Conservation (phyloP, 2,888 invertebrate genomes). For the Clivina fossor region DNA sequence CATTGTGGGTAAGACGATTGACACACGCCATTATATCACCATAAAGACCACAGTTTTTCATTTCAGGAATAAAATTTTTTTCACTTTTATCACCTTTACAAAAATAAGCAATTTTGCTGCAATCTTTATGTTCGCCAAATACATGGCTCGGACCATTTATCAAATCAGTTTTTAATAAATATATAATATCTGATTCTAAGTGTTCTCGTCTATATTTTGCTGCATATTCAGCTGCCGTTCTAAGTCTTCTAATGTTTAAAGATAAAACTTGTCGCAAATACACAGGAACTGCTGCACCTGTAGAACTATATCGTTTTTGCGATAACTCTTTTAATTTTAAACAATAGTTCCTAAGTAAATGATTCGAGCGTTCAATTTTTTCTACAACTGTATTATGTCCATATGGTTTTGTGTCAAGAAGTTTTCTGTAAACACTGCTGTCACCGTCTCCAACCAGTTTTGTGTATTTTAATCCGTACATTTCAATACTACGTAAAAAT, state of each 20-base stretch:
- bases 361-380: conserved; percentile 3
- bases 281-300: neutral
- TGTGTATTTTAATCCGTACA: conserved; percentile 4
- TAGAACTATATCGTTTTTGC: neutral
- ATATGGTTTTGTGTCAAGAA: conserved; percentile 1
- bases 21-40: too few species aligned
- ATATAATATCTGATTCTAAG: too few species aligned
- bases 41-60: too few species aligned
- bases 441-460: conserved; percentile 1
- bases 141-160: neutral
- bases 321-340: neutral
- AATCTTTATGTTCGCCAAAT: neutral
- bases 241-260: neutral
- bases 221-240: neutral
- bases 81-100: neutral
- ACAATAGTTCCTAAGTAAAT: conserved; percentile 4
- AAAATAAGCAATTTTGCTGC: neutral
- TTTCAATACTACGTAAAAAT: neutral
- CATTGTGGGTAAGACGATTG: too few species aligned
- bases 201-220: neutral
- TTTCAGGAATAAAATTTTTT: too few species aligned
- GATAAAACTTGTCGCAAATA: neutral
- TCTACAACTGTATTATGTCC: neutral
- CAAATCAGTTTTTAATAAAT: too few species aligned
- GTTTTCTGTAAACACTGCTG: neutral